phyloP scores from a whole-genome alignment of 2,888 invertebrate genomes.

The Gisinianus flammeolus region DNA sequence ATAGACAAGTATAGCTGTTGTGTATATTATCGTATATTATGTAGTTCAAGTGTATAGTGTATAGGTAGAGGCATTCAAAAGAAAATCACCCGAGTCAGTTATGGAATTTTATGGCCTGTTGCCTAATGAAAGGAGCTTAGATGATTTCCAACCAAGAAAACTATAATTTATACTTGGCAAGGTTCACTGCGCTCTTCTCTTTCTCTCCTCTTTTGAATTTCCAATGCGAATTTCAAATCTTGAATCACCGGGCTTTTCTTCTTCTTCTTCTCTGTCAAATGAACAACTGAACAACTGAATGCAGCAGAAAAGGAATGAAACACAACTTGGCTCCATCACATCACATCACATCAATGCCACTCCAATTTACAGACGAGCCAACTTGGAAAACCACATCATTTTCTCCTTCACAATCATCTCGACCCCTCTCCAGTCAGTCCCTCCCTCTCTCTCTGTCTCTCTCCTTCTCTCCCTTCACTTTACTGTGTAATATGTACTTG shows the following conservation, averaged over 20 bases:
- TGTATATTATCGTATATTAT: too few species aligned
- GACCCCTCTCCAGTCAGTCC: too few species aligned
- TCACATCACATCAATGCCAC: background rate
- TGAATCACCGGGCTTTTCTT: too few species aligned
- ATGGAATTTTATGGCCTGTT: conserved; percentile 25
- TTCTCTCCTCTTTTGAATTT: background rate
- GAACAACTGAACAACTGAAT: too few species aligned
- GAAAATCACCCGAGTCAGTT: conserved; percentile 12
- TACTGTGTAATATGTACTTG: too few species aligned
- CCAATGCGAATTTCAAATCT: background rate
- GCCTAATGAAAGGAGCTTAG: conserved; percentile 25
- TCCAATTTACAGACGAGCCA: background rate
- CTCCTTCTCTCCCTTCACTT: background rate
- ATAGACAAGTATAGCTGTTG: too few species aligned
- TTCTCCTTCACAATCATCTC: background rate
- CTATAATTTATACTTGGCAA: conserved; percentile 33
- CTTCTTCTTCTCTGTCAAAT: background rate
- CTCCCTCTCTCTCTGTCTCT: background rate
- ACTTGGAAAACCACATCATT: background rate
- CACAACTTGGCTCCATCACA: background rate
- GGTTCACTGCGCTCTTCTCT: conserved; percentile 12
- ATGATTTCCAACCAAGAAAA: conserved; percentile 21
- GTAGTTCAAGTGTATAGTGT: too few species aligned
- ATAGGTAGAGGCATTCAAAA: background rate
- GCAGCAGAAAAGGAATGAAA: too few species aligned